Percentiles rank a stretch among this genome's conserved stretches.
phyloP scores from a whole-genome alignment of 1,140 invertebrate species.

The Doryteuthis pealeii region DNA sequence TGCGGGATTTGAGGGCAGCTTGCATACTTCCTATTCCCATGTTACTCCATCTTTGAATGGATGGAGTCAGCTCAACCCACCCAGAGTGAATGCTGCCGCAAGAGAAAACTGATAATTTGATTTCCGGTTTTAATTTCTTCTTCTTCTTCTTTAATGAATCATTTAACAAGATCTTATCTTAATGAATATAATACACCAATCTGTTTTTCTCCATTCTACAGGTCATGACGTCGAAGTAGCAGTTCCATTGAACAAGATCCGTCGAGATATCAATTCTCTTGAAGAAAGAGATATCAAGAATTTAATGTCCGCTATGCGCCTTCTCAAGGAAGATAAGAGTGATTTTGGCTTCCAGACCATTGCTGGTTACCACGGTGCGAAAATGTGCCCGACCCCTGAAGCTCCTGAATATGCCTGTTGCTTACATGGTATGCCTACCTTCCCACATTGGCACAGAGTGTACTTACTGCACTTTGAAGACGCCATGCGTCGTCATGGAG shows the following conservation, averaged over 20 bases:
- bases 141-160: no score
- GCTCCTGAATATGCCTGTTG: conserved; percentile 9
- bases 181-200: no score
- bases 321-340: conserved; percentile 24
- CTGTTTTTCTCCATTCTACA: no score
- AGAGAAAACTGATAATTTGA: no score
- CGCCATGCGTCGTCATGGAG: not conserved
- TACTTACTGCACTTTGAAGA: conserved; percentile 13
- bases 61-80: no score
- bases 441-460: conserved; percentile 10
- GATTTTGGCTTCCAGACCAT: conserved; percentile 30
- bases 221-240: not conserved
- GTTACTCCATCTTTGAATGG: no score
- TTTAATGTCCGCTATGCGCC: conserved; percentile 19
- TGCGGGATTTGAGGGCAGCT: no score
- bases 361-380: conserved; percentile 28
- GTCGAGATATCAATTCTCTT: conserved; percentile 22
- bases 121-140: no score
- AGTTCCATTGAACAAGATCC: conserved; percentile 4
- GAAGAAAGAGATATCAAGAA: conserved; percentile 21
- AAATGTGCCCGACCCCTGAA: conserved; percentile 25
- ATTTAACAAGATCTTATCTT: no score
- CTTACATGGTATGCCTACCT: conserved; percentile 5
- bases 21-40: no score
- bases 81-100: no score